Evolutionary conservation across 2,888 invertebrate genomes (phyloP), one percentile per base, ranked within the genome.

Genomic region (Heliconius charithonia): DNA sequence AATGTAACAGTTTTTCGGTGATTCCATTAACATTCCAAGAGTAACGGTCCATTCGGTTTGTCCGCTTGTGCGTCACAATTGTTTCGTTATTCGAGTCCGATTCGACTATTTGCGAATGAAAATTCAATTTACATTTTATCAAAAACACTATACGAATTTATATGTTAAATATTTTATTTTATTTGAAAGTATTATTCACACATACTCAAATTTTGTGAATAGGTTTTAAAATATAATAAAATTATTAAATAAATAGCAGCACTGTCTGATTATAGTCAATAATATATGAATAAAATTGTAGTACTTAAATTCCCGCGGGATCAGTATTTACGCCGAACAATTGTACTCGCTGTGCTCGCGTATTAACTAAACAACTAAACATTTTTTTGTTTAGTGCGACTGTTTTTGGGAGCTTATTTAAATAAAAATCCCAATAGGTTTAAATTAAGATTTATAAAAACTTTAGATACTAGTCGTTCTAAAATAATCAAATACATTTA

Each of bases 21-120:
- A 79, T 83, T 83, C 83, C 81, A 83, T 83, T 82, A 82, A 82
- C 83, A 83, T 83, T 83, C 82, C 81, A 79, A 83, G 79, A 79
- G 81, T 83, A 80, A 83, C 81, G 80, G 80, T 79, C 81, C 76
- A 82, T 83, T 81, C 78, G 81, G 80, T 82, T 83, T 83, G 81
- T 79, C 81, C 83, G 77, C 77, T 80, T 81, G 79, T 77, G 82
- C 81, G 81, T 82, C 74, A 81, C 80, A 79, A 82, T 81, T 82
- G 80, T 80, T 81, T 81, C 77, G 80, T 79, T 79, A 75, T 81
- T 76, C 29, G 59, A 32, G 37, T 63, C 62, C 66, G 32, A 78
- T 76, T 81, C 69, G 59, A 78, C 74, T 81, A 79, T 79, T 74
- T 81, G 70, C 76, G 63, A 79, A 76, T 59, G 74, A 78, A 77